Conservation (phyloP, 2,113 vertebrate species). For the Podiceps cristatus region DNA sequence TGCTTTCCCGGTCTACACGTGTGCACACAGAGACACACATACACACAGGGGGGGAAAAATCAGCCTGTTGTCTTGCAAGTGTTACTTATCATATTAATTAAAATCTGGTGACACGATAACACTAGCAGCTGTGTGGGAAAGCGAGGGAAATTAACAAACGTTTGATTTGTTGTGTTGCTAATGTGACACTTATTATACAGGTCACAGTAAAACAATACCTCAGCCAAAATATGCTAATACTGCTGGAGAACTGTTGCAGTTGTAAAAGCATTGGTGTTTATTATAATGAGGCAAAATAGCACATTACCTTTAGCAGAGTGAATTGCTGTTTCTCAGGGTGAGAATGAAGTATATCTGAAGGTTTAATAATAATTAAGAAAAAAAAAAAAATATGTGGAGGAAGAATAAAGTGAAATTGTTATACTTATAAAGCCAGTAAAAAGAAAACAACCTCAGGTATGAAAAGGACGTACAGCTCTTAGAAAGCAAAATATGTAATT, state of each 20-base stretch:
- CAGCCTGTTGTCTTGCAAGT: constrained; percentile 93
- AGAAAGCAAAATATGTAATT: constrained; percentile 6
- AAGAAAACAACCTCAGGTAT: neutral
- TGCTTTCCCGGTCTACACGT: constrained; percentile 61
- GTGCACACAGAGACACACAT: constrained; percentile 55
- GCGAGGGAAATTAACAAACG: constrained; percentile 94
- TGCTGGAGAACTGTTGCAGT: constrained; percentile 85
- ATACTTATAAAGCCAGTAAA: neutral
- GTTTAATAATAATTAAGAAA: neutral
- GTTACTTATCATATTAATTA: constrained; percentile 99
- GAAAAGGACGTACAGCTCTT: neutral
- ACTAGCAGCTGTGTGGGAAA: constrained; percentile 94
- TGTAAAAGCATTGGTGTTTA: constrained; percentile 84
- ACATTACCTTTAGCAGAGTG: constrained; percentile 77
- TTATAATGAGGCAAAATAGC: constrained; percentile 78
- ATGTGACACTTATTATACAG: constrained; percentile 99
- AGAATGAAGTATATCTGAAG: constrained; percentile 6
- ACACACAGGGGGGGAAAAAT: constrained; percentile 77
- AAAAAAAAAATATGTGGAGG: neutral
- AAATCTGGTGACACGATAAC: constrained; percentile 96
- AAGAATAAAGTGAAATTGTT: constrained; percentile 13
- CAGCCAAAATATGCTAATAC: constrained; percentile 92
- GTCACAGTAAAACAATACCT: constrained; percentile 94
- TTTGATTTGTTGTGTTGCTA: constrained; percentile 99
- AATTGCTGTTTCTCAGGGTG: constrained; percentile 29